Evolutionary conservation across 2,888 invertebrate species (phyloP).

Genomic region (Thera obeliscata): DNA sequence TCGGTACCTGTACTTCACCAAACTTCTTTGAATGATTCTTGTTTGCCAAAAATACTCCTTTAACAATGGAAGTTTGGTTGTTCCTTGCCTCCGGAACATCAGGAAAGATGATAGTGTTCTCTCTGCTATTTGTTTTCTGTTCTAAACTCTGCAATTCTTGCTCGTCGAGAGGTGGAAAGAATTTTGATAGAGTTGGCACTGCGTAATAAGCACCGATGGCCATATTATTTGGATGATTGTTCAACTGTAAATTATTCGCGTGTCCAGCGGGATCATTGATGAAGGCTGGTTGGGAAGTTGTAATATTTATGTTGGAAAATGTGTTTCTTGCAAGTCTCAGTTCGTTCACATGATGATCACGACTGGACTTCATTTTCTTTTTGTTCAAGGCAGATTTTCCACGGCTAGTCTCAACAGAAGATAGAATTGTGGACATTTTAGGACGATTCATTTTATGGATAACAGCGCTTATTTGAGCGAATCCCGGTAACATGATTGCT

Average conservation of each 20-base stretch:
- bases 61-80: constrained; percentile 47
- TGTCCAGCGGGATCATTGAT: background rate
- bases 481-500: constrained; percentile 50
- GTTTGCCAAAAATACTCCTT: constrained; percentile 48
- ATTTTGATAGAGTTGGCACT: constrained; percentile 54
- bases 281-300: constrained; percentile 6
- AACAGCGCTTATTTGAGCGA: constrained; percentile 54
- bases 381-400: constrained; percentile 48
- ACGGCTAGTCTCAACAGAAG: constrained; percentile 52
- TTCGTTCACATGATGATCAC: constrained; percentile 49
- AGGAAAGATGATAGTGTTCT: constrained; percentile 53
- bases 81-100: constrained; percentile 33
- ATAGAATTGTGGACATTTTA: constrained; percentile 61
- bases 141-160: constrained; percentile 48
- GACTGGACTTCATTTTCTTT: constrained; percentile 49
- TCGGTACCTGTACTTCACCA: constrained; percentile 8
- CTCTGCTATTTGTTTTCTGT: constrained; percentile 44
- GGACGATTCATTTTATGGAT: constrained; percentile 59
- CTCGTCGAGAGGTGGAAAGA: constrained; percentile 59
- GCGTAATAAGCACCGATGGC: constrained; percentile 50
- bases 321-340: constrained; percentile 54
- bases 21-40: constrained; percentile 20
- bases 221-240: constrained; percentile 26
- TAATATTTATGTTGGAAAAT: constrained; percentile 40
- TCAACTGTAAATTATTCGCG: background rate